phyloP scores from a whole-genome alignment of 2,113 vertebrate species.

The Prolemur simus region DNA sequence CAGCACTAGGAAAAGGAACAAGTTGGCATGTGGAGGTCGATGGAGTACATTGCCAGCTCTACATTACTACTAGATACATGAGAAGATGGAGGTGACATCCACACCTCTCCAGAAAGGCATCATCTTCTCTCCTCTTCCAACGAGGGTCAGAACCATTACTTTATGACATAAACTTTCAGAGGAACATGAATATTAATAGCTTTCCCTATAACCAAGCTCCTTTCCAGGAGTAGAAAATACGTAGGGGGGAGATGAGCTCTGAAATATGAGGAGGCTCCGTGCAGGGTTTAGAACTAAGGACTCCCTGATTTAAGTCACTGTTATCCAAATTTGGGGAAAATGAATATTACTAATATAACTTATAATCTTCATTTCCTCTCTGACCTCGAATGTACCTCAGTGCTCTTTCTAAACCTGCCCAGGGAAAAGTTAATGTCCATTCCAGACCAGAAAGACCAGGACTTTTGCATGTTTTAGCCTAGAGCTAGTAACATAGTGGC shows the following conservation, averaged over 20 bases:
- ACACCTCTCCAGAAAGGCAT: not conserved
- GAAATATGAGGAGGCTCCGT: not conserved
- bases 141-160: not conserved
- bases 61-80: fast-evolving
- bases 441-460: conserved; percentile 46
- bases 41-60: fast-evolving
- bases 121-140: not conserved
- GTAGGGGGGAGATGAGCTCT: not conserved
- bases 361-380: conserved; percentile 63
- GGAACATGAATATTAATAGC: not conserved
- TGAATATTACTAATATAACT: conserved; percentile 36
- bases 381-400: not conserved
- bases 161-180: not conserved
- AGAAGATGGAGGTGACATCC: not conserved
- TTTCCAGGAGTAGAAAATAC: not conserved
- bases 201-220: not conserved
- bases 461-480: not conserved
- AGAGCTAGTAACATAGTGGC: not conserved
- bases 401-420: not conserved
- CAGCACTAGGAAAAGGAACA: not conserved
- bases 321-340: conserved; percentile 45
- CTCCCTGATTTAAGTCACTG: conserved; percentile 1
- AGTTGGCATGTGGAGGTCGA: fast-evolving
- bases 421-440: conserved; percentile 60
- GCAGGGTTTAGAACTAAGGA: not conserved